phyloP scores from a whole-genome alignment of 1,140 invertebrate species.

The Formica selysi region DNA sequence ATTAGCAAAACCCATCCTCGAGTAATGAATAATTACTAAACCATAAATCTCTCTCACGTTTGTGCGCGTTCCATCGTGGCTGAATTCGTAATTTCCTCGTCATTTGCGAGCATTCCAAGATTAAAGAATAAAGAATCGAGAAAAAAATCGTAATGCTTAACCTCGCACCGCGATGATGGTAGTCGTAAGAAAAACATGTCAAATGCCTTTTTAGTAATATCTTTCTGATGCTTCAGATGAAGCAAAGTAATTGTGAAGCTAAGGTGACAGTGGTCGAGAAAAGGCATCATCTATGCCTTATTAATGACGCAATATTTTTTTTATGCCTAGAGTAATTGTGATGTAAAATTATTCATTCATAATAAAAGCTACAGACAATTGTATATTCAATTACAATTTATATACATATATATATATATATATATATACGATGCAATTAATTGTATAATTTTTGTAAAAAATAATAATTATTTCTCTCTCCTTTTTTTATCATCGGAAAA shows the following conservation, averaged over 20 bases:
- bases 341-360: background rate
- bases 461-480: too few species aligned
- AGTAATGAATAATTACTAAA: conserved; percentile 39
- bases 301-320: background rate
- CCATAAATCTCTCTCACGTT: conserved; percentile 30
- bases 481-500: background rate
- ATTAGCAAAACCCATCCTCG: conserved; percentile 40
- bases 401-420: background rate
- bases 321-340: background rate
- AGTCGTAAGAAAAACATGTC: background rate
- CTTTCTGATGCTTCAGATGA: background rate
- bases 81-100: conserved; percentile 1
- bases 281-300: background rate
- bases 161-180: background rate
- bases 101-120: background rate
- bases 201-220: background rate
- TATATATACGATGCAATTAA: too few species aligned
- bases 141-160: background rate
- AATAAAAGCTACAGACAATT: too few species aligned
- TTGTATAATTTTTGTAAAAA: too few species aligned
- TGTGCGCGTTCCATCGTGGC: background rate
- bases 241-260: background rate
- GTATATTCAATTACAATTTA: background rate
- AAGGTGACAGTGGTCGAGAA: background rate
- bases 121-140: background rate